phyloP scores from a whole-genome alignment of 1,140 invertebrate species.

The Ceratina australensis region DNA sequence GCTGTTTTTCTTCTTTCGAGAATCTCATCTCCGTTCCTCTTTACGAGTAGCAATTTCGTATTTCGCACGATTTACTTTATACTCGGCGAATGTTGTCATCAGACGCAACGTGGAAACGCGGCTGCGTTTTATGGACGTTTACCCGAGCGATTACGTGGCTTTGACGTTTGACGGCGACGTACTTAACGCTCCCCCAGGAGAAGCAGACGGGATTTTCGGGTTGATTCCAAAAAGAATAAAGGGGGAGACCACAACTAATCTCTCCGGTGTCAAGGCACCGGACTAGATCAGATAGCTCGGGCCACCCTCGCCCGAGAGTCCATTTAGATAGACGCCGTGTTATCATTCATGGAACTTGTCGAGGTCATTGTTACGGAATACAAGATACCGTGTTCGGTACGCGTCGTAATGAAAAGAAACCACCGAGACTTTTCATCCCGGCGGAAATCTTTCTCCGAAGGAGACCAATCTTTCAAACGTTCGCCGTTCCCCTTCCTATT shows the following conservation, averaged over 20 bases:
- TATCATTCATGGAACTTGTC: constrained; percentile 43
- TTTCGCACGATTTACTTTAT: constrained; percentile 51
- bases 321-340: constrained; percentile 49
- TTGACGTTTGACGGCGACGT: constrained; percentile 51
- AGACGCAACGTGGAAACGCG: constrained; percentile 30
- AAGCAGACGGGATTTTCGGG: constrained; percentile 39
- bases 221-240: constrained; percentile 19
- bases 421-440: not conserved
- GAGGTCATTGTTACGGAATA: constrained; percentile 25
- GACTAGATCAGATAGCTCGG: constrained; percentile 57
- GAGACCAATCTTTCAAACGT: not conserved
- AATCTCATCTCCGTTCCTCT: not conserved
- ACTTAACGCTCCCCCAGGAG: constrained; percentile 30
- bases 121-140: constrained; percentile 57
- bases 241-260: constrained; percentile 48
- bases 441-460: too few species aligned
- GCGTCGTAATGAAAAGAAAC: not conserved
- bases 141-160: constrained; percentile 46
- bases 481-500: not conserved
- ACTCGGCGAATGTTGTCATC: constrained; percentile 37
- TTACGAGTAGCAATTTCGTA: constrained; percentile 24
- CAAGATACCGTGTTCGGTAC: constrained; percentile 12
- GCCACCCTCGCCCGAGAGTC: constrained; percentile 43
- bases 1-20: too few species aligned
- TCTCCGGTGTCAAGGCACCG: constrained; percentile 56